phyloP scores from a whole-genome alignment of 2,888 invertebrate species.

The Yponomeuta plumbellus region DNA sequence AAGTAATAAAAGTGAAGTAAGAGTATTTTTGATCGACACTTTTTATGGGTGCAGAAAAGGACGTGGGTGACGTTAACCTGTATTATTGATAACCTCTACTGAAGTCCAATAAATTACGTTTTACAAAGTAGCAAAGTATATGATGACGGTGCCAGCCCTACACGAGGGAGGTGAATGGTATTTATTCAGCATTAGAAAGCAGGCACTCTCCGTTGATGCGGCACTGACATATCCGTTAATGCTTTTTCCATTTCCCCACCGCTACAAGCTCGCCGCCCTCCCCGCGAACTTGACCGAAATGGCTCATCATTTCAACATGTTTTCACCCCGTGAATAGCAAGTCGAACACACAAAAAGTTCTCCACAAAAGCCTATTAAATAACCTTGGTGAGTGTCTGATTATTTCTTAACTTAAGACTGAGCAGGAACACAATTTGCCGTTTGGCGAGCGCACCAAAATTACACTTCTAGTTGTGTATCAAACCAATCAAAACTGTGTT shows the following conservation, averaged over 20 bases:
- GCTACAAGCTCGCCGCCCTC: slow-evolving; percentile 40
- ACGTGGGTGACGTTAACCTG: neutral
- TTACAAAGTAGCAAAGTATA: neutral
- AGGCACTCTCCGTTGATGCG: slow-evolving; percentile 72
- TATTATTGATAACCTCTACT: neutral
- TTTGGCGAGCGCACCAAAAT: slow-evolving; percentile 12
- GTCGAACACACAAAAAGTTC: neutral
- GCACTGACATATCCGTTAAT: slow-evolving; percentile 75
- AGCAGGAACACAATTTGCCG: neutral
- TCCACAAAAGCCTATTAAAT: neutral
- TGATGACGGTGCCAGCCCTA: slow-evolving; percentile 25
- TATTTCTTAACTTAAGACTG: neutral
- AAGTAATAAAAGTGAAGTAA: slow-evolving; percentile 7
- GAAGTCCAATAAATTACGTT: neutral
- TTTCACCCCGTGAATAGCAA: slow-evolving; percentile 28
- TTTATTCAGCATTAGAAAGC: slow-evolving; percentile 72
- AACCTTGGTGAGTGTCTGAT: neutral
- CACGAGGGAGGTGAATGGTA: slow-evolving; percentile 57
- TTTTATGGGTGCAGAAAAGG: slow-evolving; percentile 27
- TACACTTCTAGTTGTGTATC: slow-evolving; percentile 25
- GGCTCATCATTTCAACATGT: slow-evolving; percentile 36
- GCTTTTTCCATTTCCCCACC: slow-evolving; percentile 73
- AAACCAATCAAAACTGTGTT: slow-evolving; percentile 65
- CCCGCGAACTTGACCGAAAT: slow-evolving; percentile 57
- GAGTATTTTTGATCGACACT: slow-evolving; percentile 7